These are phyloP conservation scores for Platalea minor DNA, from an alignment of 2,797 vertebrate genomes.

Conservation along the genomic window DNA sequence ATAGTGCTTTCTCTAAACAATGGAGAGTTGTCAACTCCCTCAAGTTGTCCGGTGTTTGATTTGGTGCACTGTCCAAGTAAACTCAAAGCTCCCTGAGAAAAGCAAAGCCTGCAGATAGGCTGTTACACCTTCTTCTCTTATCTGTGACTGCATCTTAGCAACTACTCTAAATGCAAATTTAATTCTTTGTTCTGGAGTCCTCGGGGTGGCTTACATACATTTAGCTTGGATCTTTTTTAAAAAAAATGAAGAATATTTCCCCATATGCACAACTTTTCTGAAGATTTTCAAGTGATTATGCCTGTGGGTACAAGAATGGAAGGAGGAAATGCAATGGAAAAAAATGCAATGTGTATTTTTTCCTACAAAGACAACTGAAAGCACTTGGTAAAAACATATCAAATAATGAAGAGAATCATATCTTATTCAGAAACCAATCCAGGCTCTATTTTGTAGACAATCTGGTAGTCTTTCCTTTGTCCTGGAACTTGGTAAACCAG, in stretches of 20 bases:
- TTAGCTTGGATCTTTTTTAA: background rate
- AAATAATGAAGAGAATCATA: background rate
- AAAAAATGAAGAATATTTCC: background rate
- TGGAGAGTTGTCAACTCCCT: background rate
- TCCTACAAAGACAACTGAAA: background rate
- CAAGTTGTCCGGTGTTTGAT: background rate
- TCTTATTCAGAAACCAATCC: background rate
- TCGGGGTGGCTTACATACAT: background rate
- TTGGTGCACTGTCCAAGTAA: background rate
- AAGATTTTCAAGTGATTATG: background rate
- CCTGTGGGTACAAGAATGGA: background rate
- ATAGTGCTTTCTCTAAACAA: background rate
- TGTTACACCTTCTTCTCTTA: background rate
- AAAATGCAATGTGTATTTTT: background rate
- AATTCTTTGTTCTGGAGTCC: background rate
- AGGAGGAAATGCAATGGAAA: background rate
- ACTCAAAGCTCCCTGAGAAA: background rate
- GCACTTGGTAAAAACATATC: background rate
- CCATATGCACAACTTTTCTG: background rate
- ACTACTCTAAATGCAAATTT: background rate
- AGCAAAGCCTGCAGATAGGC: background rate
- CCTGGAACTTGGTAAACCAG: background rate
- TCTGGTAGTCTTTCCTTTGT: background rate
- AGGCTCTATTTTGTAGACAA: background rate
- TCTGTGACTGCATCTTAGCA: background rate